phyloP scores from a whole-genome alignment of 2,888 invertebrate species.

The Nephrocerus scutellatus region DNA sequence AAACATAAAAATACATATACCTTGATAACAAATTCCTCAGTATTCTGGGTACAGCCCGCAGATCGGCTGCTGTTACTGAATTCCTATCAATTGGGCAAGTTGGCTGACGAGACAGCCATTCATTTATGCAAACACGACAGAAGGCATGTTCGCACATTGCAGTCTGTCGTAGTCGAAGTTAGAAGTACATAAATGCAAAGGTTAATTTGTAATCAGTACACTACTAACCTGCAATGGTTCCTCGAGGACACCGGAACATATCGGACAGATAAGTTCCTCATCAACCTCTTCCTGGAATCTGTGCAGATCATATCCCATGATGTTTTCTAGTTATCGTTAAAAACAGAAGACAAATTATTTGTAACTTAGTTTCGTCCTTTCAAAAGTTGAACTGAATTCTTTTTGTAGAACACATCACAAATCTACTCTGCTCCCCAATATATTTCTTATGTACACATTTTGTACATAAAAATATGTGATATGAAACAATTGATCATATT shows the following conservation, averaged over 20 bases:
- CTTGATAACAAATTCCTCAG: slow-evolving; percentile 77
- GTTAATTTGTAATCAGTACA: no score
- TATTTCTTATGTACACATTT: no score
- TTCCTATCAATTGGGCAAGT: slow-evolving; percentile 89
- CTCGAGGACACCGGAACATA: slow-evolving; percentile 86
- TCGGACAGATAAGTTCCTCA: slow-evolving; percentile 88
- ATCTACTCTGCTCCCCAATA: no score
- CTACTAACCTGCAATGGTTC: slow-evolving; percentile 78
- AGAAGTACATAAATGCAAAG: no score
- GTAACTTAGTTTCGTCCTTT: no score
- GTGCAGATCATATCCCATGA: slow-evolving; percentile 85
- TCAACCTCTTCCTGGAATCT: slow-evolving; percentile 89
- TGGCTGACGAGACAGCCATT: slow-evolving; percentile 85
- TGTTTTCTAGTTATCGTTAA: neutral
- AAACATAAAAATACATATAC: no score
- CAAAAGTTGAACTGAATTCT: no score
- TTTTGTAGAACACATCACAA: no score
- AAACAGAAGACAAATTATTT: no score
- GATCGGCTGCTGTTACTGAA: slow-evolving; percentile 72
- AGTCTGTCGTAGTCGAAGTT: slow-evolving; percentile 69
- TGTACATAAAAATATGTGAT: no score
- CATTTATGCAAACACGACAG: slow-evolving; percentile 81
- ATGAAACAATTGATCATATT: no score
- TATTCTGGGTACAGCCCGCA: slow-evolving; percentile 83
- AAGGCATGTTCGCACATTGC: slow-evolving; percentile 91